phyloP scores from a whole-genome alignment of 2,113 vertebrate genomes.

The Microtus montanus region DNA sequence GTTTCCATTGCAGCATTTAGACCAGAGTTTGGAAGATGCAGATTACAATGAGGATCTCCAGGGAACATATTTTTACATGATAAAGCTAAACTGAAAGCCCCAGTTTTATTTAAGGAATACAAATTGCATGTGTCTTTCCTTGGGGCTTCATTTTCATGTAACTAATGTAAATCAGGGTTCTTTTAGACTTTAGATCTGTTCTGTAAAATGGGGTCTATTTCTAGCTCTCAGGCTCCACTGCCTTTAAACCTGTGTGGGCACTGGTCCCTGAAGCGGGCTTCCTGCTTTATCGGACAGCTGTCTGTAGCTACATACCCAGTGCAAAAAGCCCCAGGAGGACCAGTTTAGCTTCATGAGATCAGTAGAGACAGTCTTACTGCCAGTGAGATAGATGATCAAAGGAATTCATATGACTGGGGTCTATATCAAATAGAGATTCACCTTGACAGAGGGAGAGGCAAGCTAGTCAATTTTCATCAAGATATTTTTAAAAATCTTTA shows the following conservation, averaged over 20 bases:
- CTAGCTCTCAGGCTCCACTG: neutral
- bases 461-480: neutral
- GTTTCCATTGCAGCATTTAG: too few relatives aligned
- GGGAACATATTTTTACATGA: slow-evolving; percentile 18
- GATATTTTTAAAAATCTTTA: neutral
- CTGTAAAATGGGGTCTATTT: neutral
- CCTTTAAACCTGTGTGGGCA: neutral
- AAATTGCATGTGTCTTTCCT: neutral
- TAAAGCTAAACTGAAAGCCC: neutral
- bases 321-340: neutral
- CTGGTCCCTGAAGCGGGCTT: neutral
- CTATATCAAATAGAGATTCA: neutral
- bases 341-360: neutral
- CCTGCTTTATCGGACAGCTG: neutral
- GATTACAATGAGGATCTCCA: neutral
- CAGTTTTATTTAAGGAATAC: slow-evolving; percentile 39
- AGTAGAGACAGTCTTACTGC: neutral
- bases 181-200: neutral
- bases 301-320: neutral
- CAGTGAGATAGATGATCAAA: neutral
- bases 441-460: neutral
- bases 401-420: neutral
- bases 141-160: slow-evolving; percentile 43
- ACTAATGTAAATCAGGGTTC: slow-evolving; percentile 48
- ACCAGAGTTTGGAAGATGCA: neutral